Percentiles rank a stretch among this genome's conserved stretches.
Evolutionary conservation across 2,888 invertebrate species (phyloP).

Genomic region (Drosophila limbata): DNA sequence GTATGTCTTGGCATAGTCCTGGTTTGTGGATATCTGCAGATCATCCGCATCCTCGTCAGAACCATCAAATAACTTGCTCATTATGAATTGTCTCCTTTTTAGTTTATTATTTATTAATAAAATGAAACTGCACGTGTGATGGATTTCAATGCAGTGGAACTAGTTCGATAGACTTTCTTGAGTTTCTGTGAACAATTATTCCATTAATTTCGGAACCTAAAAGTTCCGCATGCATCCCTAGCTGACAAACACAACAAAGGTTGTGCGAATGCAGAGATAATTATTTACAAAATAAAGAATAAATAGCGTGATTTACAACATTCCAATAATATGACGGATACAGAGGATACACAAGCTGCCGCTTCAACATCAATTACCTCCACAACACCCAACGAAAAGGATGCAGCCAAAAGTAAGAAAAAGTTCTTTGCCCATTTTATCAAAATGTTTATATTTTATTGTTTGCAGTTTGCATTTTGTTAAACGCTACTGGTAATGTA

Average conservation of each 20-base stretch:
- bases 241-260: slow-evolving; percentile 38
- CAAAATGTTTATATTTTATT: not conserved
- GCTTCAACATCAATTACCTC: slow-evolving; percentile 36
- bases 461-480: slow-evolving; percentile 92
- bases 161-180: slow-evolving; percentile 5
- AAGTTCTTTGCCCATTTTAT: not conserved
- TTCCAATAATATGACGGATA: slow-evolving; percentile 69
- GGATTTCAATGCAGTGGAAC: slow-evolving; percentile 7
- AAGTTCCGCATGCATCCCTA: slow-evolving; percentile 37
- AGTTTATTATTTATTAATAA: slow-evolving; percentile 21
- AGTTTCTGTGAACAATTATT: slow-evolving; percentile 4
- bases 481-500: slow-evolving; percentile 98
- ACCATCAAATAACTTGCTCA: slow-evolving; percentile 82
- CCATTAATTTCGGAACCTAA: not conserved
- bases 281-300: slow-evolving; percentile 24
- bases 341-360: slow-evolving; percentile 60
- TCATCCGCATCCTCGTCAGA: slow-evolving; percentile 86
- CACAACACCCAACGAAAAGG: slow-evolving; percentile 64
- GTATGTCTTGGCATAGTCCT: slow-evolving; percentile 93
- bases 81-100: slow-evolving; percentile 28
- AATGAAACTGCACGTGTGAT: slow-evolving; percentile 41
- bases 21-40: slow-evolving; percentile 89
- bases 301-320: slow-evolving; percentile 29
- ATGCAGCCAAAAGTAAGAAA: slow-evolving; percentile 68
- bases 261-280: slow-evolving; percentile 32